phyloP scores from a whole-genome alignment of 2,113 vertebrate genomes.

The Apodemus sylvaticus region DNA sequence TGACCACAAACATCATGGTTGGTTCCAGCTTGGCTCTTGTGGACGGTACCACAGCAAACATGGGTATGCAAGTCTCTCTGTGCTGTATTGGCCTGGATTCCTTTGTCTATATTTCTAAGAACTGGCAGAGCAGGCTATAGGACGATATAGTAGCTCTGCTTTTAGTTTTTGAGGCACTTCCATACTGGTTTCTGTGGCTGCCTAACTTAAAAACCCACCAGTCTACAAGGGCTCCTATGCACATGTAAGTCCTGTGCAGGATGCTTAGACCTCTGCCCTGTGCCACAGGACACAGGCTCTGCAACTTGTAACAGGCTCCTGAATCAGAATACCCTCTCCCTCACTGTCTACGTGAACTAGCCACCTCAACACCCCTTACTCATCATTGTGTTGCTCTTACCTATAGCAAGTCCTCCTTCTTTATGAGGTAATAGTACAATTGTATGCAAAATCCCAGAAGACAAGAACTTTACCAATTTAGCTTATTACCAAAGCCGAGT shows the following conservation, averaged over 20 bases:
- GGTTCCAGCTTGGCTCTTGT: background rate
- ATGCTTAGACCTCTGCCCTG: background rate
- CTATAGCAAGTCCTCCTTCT: background rate
- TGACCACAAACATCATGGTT: background rate
- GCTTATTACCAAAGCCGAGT: background rate
- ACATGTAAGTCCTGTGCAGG: rapidly evolving
- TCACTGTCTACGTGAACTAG: background rate
- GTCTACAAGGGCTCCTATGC: background rate
- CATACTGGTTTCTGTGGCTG: background rate
- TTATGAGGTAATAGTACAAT: background rate
- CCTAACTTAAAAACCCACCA: background rate
- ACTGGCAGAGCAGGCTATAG: too few species aligned
- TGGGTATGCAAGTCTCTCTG: too few species aligned
- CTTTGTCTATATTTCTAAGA: background rate
- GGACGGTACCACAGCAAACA: background rate
- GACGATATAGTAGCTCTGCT: background rate
- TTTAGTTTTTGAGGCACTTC: background rate
- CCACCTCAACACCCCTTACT: background rate
- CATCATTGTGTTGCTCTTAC: background rate
- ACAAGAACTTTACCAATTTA: background rate
- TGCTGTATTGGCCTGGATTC: background rate
- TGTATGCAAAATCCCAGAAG: background rate
- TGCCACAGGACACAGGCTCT: background rate
- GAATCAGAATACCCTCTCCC: rapidly evolving
- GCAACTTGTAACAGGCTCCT: too few species aligned